Conservation (phyloP, 2,113 vertebrate species). For the Myotis lucifugus region DNA sequence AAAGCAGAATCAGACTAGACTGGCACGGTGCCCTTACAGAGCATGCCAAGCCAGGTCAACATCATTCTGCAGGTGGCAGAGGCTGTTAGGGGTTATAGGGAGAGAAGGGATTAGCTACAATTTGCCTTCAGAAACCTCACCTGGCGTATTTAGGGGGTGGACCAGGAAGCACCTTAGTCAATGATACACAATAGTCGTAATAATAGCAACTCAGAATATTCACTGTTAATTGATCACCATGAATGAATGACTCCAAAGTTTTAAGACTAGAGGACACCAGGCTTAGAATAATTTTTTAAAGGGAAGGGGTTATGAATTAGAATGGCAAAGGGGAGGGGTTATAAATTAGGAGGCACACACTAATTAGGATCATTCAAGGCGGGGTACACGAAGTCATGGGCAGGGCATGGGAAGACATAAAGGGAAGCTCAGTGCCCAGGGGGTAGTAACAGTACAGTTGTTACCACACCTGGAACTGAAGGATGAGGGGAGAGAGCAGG, state of each 20-base stretch:
- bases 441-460: neutral
- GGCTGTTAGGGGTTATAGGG: neutral
- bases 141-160: neutral
- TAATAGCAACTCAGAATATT: neutral
- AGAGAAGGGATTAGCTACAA: neutral
- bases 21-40: neutral
- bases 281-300: constrained; percentile 1
- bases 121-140: neutral
- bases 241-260: neutral
- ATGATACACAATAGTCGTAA: neutral
- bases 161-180: neutral
- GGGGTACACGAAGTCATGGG: neutral
- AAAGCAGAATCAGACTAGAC: neutral
- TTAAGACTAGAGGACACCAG: neutral
- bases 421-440: neutral
- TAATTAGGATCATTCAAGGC: constrained; percentile 11
- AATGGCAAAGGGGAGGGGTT: neutral
- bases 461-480: neutral
- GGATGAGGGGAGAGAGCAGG: neutral
- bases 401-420: neutral
- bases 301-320: neutral
- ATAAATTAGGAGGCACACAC: neutral
- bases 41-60: neutral
- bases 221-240: neutral
- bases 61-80: neutral